Conservation (phyloP, 1,140 invertebrate genomes). For the Pissodes strobi region DNA sequence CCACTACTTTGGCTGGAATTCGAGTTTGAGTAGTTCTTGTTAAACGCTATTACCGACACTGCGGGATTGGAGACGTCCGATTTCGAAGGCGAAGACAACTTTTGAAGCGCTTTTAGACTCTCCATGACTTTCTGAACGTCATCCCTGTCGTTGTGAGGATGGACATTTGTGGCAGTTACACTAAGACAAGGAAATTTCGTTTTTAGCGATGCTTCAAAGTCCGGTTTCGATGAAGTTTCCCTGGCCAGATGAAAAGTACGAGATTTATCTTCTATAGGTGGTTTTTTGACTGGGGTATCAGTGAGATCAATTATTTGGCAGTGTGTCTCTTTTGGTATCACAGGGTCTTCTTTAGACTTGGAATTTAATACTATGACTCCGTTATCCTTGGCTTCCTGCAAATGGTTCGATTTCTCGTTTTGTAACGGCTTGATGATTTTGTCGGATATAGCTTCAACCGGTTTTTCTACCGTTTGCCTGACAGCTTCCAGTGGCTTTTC, state of each 20-base stretch:
- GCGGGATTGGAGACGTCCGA: constrained; percentile 35
- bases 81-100: constrained; percentile 46
- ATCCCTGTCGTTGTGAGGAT: constrained; percentile 32
- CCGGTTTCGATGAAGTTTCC: neutral
- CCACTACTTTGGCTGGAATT: constrained; percentile 25
- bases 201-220: constrained; percentile 10
- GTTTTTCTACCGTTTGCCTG: too few species aligned
- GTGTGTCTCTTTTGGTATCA: constrained; percentile 37
- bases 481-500: neutral
- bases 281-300: constrained; percentile 14
- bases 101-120: constrained; percentile 50
- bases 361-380: constrained; percentile 33
- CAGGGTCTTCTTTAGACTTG: constrained; percentile 27
- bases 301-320: constrained; percentile 51
- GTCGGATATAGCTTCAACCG: neutral
- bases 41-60: constrained; percentile 53
- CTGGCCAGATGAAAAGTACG: neutral
- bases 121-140: constrained; percentile 53
- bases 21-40: constrained; percentile 48
- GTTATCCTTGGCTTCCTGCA: constrained; percentile 22
- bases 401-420: constrained; percentile 2
- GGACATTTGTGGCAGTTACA: constrained; percentile 5
- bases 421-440: neutral
- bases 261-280: neutral
- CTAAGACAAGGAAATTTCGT: constrained; percentile 12